Percentiles rank a stretch among this genome's conserved stretches.
These are phyloP conservation scores for Salticus scenicus DNA, from an alignment of 2,888 invertebrate genomes.

Conservation along the genomic window DNA sequence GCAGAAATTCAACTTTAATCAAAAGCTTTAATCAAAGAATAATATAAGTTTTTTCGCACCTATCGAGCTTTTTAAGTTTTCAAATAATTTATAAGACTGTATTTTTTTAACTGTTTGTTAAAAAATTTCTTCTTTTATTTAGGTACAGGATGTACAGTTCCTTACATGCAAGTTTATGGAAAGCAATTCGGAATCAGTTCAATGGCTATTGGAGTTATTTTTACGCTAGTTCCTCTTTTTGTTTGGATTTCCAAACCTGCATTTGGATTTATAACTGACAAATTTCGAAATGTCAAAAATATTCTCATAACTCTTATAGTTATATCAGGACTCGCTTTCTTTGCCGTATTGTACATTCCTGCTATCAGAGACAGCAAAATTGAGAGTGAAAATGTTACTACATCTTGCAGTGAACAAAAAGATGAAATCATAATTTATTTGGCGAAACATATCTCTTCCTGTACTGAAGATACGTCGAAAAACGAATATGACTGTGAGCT, in stretches of 20 bases:
- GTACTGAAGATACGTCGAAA: not conserved
- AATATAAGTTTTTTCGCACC: too few relatives aligned
- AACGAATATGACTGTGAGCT: not conserved
- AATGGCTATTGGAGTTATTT: slow-evolving; percentile 69
- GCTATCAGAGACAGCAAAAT: not conserved
- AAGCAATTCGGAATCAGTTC: slow-evolving; percentile 63
- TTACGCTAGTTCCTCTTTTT: slow-evolving; percentile 70
- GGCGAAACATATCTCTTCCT: not conserved
- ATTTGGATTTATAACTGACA: slow-evolving; percentile 70
- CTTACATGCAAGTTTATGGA: slow-evolving; percentile 68
- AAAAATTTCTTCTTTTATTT: slow-evolving; percentile 23
- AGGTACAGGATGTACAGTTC: slow-evolving; percentile 67
- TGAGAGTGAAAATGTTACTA: not conserved
- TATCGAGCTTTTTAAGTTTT: too few relatives aligned
- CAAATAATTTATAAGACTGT: too few relatives aligned
- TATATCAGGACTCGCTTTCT: slow-evolving; percentile 16
- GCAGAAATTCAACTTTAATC: too few relatives aligned
- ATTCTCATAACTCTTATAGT: slow-evolving; percentile 27
- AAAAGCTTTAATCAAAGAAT: too few relatives aligned
- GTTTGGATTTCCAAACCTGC: slow-evolving; percentile 68
- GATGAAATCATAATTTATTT: not conserved
- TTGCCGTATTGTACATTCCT: slow-evolving; percentile 32
- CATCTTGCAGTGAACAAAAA: not conserved
- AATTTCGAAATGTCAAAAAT: slow-evolving; percentile 53
- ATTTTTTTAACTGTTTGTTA: too few relatives aligned